Evolutionary conservation across 2,113 vertebrate species (phyloP).

Genomic region (Coptodon rendalli): DNA sequence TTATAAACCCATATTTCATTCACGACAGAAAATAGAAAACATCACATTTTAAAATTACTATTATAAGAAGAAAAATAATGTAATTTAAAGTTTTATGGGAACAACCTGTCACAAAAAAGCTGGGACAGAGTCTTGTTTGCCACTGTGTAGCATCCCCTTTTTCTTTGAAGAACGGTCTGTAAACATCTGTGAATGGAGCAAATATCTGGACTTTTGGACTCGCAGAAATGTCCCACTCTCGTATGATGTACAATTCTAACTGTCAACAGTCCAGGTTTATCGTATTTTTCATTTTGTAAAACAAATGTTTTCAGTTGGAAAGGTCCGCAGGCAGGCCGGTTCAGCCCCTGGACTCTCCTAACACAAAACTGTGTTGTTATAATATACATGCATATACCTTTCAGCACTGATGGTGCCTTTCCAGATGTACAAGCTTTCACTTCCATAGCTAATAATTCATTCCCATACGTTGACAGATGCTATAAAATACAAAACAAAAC

Average conservation of each 20-base stretch:
- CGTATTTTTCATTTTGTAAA: background rate
- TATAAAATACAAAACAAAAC: background rate
- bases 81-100: background rate
- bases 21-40: background rate
- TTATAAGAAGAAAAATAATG: background rate
- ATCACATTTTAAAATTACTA: background rate
- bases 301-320: background rate
- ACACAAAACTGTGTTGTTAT: background rate
- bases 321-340: accelerated
- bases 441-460: background rate
- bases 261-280: background rate
- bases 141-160: background rate
- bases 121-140: background rate
- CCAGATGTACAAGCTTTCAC: background rate
- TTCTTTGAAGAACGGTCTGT: background rate
- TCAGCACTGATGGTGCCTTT: background rate
- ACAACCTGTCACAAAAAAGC: background rate
- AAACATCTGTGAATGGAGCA: background rate
- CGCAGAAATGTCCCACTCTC: background rate
- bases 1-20: background rate
- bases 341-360: background rate
- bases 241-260: background rate
- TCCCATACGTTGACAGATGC: background rate
- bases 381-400: background rate
- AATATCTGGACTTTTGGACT: background rate